Evolutionary conservation across 2,888 invertebrate genomes (phyloP).

Genomic region (Siphlonurus alternatus): DNA sequence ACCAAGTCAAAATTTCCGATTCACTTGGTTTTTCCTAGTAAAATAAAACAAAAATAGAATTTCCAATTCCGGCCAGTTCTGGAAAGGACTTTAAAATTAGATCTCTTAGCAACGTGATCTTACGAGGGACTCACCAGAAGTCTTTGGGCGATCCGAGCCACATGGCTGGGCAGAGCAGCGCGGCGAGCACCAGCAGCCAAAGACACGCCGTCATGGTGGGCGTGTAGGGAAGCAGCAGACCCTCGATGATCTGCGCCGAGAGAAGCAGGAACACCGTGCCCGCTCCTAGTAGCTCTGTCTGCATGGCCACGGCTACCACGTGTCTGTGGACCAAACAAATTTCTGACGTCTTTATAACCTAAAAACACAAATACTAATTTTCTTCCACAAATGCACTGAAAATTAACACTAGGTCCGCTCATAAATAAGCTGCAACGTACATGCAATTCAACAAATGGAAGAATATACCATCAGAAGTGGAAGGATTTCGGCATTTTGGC

Average conservation of each 20-base stretch:
- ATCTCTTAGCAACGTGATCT: no score
- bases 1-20: no score
- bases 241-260: constrained; percentile 44
- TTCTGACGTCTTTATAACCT: constrained; percentile 2
- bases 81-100: no score
- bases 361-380: background rate
- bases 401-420: no score
- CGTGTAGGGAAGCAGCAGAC: constrained; percentile 31
- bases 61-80: no score
- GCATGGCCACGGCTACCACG: constrained; percentile 40
- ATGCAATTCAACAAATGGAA: no score
- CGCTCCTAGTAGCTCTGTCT: constrained; percentile 47
- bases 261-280: constrained; percentile 47
- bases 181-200: constrained; percentile 44
- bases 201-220: constrained; percentile 38
- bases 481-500: no score
- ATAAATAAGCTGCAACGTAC: no score
- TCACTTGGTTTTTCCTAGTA: no score
- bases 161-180: constrained; percentile 39
- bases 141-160: constrained; percentile 54
- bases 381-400: no score
- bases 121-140: constrained; percentile 44
- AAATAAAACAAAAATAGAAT: no score
- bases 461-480: no score
- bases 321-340: constrained; percentile 20